Base-by-base conservation (phyloP, 2,888 invertebrate genomes). In the Alloscopus bannaensis region DNA sequence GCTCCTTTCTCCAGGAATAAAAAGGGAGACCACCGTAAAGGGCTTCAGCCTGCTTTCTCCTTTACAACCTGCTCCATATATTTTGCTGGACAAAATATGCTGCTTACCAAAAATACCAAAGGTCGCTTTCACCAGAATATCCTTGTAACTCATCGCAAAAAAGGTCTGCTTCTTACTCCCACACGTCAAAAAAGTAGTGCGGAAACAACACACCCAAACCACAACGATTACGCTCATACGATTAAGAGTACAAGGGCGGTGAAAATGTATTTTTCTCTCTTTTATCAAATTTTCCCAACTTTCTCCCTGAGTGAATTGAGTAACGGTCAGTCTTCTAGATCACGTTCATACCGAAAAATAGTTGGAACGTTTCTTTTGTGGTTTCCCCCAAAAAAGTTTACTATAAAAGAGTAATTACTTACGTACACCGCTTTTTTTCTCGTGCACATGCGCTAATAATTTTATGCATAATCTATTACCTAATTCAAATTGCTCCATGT, bases 391-490 rank as follows among this genome's bases (percentile, higher is more conserved):
- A 55, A 55, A 26, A n/a, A 24, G 28, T n/a, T 59, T n/a, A 3
- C 8, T 36, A 8, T n/a, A 13, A 2, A 13, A 45, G 55, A 64
- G 52, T 45, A 72, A 72, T 72, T 72, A 55, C 52, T 60, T 59
- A 50, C 28, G 11, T 16, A 40, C 29, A 57, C 60, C 60, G n/a
- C 50, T 60, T n/a, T n/a, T n/a, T n/a, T n/a, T n/a, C n/a, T n/a
- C n/a, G n/a, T n/a, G n/a, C n/a, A n/a, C n/a, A n/a, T n/a, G n/a
- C n/a, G 71, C 60, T 36, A 71, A 71, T 71, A 71, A 60, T 60
- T 71, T 71, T 62, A 71, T 71, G 71, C 60, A 71, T 71, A 71
- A 71, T 71, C 60, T 72, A 64, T 64, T 72, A 64, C 28, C 50
- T 36, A 62, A 62, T 64, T 29, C 52, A 55, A 72, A 72, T 69